phyloP scores from a whole-genome alignment of 2,113 vertebrate species.

The Muscicapa adusta region DNA sequence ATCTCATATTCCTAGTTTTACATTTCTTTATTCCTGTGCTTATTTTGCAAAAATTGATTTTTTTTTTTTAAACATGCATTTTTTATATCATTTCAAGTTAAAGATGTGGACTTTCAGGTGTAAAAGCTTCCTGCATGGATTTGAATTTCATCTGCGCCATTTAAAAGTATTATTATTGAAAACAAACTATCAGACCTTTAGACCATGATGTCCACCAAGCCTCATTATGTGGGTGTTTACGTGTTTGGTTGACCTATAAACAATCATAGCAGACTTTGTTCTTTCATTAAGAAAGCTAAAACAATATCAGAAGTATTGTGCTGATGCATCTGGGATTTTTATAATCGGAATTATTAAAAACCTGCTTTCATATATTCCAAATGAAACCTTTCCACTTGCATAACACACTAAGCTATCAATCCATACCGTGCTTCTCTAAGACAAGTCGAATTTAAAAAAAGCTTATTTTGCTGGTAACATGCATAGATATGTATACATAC shows the following conservation, averaged over 20 bases:
- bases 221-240: neutral
- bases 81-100: neutral
- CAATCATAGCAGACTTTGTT: neutral
- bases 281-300: neutral
- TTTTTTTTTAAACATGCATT: rapidly evolving
- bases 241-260: neutral
- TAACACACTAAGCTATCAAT: neutral
- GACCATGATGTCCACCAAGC: rapidly evolving
- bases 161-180: neutral
- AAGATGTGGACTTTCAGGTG: neutral
- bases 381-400: neutral
- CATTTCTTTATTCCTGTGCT: neutral
- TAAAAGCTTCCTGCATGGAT: neutral
- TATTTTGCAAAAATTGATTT: neutral
- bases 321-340: neutral
- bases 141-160: neutral
- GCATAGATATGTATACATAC: neutral
- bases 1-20: neutral
- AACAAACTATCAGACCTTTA: neutral
- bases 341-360: neutral
- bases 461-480: neutral
- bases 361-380: neutral
- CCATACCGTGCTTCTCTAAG: neutral
- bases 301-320: neutral
- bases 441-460: neutral